Evolutionary conservation across 2,797 vertebrate species (phyloP).

Genomic region (Acropternis orthonyx): DNA sequence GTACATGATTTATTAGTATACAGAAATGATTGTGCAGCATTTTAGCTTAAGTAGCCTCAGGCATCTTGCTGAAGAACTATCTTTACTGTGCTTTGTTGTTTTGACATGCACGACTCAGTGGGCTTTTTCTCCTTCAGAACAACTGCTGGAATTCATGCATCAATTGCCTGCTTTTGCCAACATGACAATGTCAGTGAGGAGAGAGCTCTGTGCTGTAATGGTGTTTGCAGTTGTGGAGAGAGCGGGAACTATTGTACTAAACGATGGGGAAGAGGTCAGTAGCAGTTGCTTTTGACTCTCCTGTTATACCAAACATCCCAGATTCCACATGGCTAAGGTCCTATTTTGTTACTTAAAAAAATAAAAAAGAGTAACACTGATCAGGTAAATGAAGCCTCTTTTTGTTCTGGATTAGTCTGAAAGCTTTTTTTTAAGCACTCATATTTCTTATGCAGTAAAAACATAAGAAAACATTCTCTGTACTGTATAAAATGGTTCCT

Average conservation of each 20-base stretch:
- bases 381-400: neutral
- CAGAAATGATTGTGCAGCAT: constrained; percentile 32
- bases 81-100: constrained; percentile 36
- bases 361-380: neutral
- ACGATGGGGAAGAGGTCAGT: constrained; percentile 96
- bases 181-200: constrained; percentile 99
- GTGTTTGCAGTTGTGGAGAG: constrained; percentile 98
- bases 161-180: constrained; percentile 98
- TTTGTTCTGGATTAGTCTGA: neutral
- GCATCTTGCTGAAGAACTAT: constrained; percentile 38
- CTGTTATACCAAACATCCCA: neutral
- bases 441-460: neutral
- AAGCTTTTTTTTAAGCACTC: neutral
- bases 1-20: constrained; percentile 46
- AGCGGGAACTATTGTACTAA: constrained; percentile 94
- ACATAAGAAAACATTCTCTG: neutral
- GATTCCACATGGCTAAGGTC: neutral
- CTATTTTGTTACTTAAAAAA: neutral
- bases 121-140: constrained; percentile 82
- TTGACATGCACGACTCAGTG: constrained; percentile 34
- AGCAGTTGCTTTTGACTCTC: neutral
- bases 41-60: constrained; percentile 35
- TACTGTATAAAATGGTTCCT: neutral
- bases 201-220: constrained; percentile 98
- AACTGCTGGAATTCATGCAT: constrained; percentile 99